Base-by-base conservation (phyloP, 1,140 invertebrate genomes). In the Drosophila bipectinata region DNA sequence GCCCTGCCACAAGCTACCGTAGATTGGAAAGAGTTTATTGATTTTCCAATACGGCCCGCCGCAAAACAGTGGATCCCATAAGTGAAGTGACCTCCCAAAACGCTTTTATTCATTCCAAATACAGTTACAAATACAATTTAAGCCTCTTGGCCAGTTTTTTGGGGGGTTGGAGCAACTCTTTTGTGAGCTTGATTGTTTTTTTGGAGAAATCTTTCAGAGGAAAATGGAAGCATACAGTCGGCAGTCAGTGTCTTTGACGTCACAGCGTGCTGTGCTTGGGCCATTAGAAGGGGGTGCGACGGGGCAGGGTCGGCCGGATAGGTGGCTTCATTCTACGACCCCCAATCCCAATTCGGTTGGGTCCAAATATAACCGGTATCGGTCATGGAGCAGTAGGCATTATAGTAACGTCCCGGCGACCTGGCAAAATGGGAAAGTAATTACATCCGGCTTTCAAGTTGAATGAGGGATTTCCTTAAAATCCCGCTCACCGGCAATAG, bases 321-420 rank as follows among this genome's bases (percentile, higher is more conserved):
- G 64, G 24, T 21, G 21, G 26, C 79, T 72, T 82, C 79, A 69
- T 82, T 44, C 78, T 59, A 87, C 64, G 62, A 64, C 62, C 66
- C 90, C 92, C 93, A 93, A 72, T 93, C 93, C 54, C 94, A 94
- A 58, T 95, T 95, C 7, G 95, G 95, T 82, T 96, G 96, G 26
- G 94, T 95, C 96, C 96, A 97, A 81, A 97, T 97, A 82, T 97
- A 98, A n/a, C 97, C 97, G 6, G 97, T 97, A 51, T 95, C 95
- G 14, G 96, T 97, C 94, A 98, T 97, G 44, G 96, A 96, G 92
- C 97, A 98, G 73, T 96, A 96, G 1, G 97, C 97, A 88, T 97
- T 97, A 92, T 98, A 98, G 92, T 98, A 98, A 67, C 95, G 93
- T 2, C 97, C 97, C 10, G 97, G 97, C 67, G 96, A 92, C 48